Evolutionary conservation across 1,140 invertebrate genomes (phyloP), one percentile per base, ranked within the genome.

Genomic region (Pygmarrhopalites habei): DNA sequence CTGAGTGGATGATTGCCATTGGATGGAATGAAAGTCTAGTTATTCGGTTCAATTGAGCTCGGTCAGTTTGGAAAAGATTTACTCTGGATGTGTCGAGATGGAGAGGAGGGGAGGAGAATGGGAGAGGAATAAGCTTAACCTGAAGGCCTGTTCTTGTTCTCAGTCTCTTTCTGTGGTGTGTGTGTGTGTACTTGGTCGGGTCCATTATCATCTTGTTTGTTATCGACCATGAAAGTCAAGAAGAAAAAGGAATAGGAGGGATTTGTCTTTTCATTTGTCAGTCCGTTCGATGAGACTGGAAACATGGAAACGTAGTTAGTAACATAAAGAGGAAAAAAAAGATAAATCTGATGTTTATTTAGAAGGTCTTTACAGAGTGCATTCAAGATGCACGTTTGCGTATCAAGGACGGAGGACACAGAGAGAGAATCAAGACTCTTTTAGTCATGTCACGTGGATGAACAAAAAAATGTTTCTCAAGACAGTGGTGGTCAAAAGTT

Each of bases 241-340:
- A 68, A 68, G 62, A 68, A 68, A 68, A 62, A 52, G 62, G 57
- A 25, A 57, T 49, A 29, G 12, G 35, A 44, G 32, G 60, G 62
- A 67, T 68, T 68, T 67, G 66, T 67, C 66, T 60, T 60, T 64
- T 64, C 66, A 64, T 64, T 64, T 67, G 61, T 67, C 61, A 55
- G 15, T 64, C 46, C 32, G 56, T 26, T 66, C 58, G 30, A 26
- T 61, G 46, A 39, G 28, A 23, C 52, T 17, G 44, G 39, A 66
- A 60, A 62, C 64, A 66, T 57, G 64, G 53, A 62, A 60, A 61
- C 51, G 28, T 25, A 66, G 52, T 66, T 61, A 60, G 28, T 21
- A n/a, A 29, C 23, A 52, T 26, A 52, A 35, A 29, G 25, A 52
- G 49, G 28, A n/a, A 4, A 26, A 26, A 26, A 52, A 19, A 52